Evolutionary conservation across 2,888 invertebrate genomes (phyloP), one percentile per base, ranked within the genome.

Genomic region (Heliconius ethilla): DNA sequence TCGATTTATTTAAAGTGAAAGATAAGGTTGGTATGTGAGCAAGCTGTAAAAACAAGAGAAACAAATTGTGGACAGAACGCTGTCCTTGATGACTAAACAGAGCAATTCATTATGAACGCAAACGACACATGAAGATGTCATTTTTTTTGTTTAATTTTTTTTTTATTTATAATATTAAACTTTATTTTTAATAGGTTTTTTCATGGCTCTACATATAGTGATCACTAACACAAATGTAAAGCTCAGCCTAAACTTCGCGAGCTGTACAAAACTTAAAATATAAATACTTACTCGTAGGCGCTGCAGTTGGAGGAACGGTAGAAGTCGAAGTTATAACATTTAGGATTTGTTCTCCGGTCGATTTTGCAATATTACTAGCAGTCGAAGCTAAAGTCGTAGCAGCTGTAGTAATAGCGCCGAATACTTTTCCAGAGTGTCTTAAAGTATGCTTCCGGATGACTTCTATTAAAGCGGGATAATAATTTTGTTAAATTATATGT

Each of bases 381-480:
- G 94, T 90, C 79, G 95, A 90, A 80, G 95, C 94, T 75, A 95
- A 87, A 74, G 94, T 91, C 81, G 95, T 91, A 75, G 95, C 94
- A 65, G 95, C 94, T 74, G 95, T 95, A 75, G 95, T 92, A 78
- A 94, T 90, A 85, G 96, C 95, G 82, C 96, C 95, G 75, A 95
- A 95, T 70, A 96, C 96, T 84, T 96, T 96, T 81, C 97, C 97
- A 78, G 97, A 96, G 90, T 97, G 97, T 85, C 96, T 96, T 86
- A 97, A 89, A 75, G 96, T 96, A 89, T 97, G 97, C 85, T 96
- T 96, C 82, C 96, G 96, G 88, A 97, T 94, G 85, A 93, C 93
- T 90, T 92, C 94, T 94, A 37, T 72, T 59, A 37, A 37, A 59
- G 7, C 69, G 81, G 73, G 76, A 75, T 76, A 29, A 51, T 10